phyloP scores from a whole-genome alignment of 1,140 invertebrate genomes.

The Zophobas atratus region DNA sequence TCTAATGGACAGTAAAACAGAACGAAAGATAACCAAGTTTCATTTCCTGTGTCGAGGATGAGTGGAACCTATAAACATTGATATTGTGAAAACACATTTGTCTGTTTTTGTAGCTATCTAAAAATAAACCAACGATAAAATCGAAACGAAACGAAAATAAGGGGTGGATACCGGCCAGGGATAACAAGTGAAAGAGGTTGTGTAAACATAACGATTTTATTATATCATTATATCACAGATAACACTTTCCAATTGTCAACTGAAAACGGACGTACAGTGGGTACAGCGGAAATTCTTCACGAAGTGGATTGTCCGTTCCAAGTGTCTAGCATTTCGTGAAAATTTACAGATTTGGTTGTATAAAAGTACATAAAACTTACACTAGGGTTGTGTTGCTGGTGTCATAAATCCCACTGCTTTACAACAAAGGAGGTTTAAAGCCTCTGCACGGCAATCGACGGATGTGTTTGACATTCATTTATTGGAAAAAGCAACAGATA shows the following conservation, averaged over 20 bases:
- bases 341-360: slow-evolving; percentile 7
- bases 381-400: neutral
- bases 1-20: slow-evolving; percentile 34
- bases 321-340: slow-evolving; percentile 2
- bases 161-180: neutral
- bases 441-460: too few species aligned
- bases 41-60: slow-evolving; percentile 29
- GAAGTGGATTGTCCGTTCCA: slow-evolving; percentile 4
- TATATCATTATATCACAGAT: slow-evolving; percentile 45
- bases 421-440: too few species aligned
- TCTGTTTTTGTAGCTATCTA: slow-evolving; percentile 31
- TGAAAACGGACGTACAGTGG: slow-evolving; percentile 1
- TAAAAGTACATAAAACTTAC: slow-evolving; percentile 29
- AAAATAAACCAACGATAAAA: slow-evolving; percentile 24
- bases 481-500: too few species aligned
- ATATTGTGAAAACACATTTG: slow-evolving; percentile 38
- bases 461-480: too few species aligned
- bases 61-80: slow-evolving; percentile 36
- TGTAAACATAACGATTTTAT: slow-evolving; percentile 43
- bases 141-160: slow-evolving; percentile 4
- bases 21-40: slow-evolving; percentile 34
- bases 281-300: neutral
- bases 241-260: slow-evolving; percentile 31
- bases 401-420: neutral
- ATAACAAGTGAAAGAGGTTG: slow-evolving; percentile 2